A percentile compares a stretch with the other conserved stretches of the same genome.
Conservation (phyloP, 2,888 invertebrate species). For the Xiphydria camelus region DNA sequence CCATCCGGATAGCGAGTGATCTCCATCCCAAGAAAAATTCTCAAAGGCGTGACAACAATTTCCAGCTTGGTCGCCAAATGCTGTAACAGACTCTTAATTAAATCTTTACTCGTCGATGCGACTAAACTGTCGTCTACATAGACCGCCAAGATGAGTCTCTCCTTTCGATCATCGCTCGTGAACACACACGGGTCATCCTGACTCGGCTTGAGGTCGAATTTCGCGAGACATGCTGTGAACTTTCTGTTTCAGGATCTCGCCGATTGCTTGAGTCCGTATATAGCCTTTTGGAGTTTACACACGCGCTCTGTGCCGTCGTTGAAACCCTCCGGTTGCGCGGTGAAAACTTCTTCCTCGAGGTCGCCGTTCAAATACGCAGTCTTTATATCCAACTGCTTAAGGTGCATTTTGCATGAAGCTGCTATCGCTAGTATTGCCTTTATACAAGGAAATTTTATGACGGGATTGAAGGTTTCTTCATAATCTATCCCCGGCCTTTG, state of each 20-base stretch:
- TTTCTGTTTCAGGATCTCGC: neutral
- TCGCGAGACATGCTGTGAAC: neutral
- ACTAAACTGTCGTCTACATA: slow-evolving; percentile 26
- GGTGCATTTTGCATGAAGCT: too few species aligned
- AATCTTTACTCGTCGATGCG: slow-evolving; percentile 2
- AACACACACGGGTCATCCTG: neutral
- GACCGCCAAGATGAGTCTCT: slow-evolving; percentile 13
- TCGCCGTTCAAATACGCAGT: neutral
- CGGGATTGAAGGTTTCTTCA: slow-evolving; percentile 4
- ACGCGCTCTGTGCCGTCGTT: neutral
- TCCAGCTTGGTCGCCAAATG: slow-evolving; percentile 9
- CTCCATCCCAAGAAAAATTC: neutral
- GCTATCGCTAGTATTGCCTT: slow-evolving; percentile 3
- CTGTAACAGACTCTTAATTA: slow-evolving; percentile 6
- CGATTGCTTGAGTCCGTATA: neutral
- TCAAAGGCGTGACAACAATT: neutral
- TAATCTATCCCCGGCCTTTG: slow-evolving; percentile 10
- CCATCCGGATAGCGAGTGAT: slow-evolving; percentile 1
- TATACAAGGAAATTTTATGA: slow-evolving; percentile 2
- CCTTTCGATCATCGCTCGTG: neutral
- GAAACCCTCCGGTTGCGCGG: neutral
- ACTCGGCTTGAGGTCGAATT: neutral
- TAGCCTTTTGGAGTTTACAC: neutral
- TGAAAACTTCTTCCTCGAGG: neutral
- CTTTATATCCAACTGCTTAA: too few species aligned